Evolutionary conservation across 2,888 invertebrate species (phyloP).

Genomic region (Rhimphoctona megacephalus): DNA sequence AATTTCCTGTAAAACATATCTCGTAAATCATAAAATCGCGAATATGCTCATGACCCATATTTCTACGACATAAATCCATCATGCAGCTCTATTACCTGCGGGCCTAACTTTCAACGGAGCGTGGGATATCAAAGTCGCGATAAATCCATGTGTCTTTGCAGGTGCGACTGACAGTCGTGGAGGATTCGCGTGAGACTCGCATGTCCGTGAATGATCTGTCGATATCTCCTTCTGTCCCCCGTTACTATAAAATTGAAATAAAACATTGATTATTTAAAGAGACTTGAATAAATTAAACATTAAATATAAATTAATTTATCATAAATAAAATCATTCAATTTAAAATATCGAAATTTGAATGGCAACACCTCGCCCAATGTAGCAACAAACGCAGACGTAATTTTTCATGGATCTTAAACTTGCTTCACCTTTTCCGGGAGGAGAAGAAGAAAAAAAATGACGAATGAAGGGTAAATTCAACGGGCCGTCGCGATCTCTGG

Average conservation of each 20-base stretch:
- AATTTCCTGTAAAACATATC: no score
- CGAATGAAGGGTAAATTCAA: no score
- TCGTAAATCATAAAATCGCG: no score
- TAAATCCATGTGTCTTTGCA: slow-evolving; percentile 44
- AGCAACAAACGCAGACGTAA: no score
- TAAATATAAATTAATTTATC: neutral
- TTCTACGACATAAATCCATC: slow-evolving; percentile 20
- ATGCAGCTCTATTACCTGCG: slow-evolving; percentile 12
- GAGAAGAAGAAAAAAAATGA: no score
- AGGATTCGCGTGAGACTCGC: slow-evolving; percentile 34
- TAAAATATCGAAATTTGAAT: no score
- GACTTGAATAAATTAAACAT: neutral
- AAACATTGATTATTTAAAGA: neutral
- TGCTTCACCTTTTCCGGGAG: no score
- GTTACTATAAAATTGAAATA: neutral
- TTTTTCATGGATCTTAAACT: no score
- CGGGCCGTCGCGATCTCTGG: no score
- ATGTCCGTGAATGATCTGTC: slow-evolving; percentile 1
- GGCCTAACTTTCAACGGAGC: slow-evolving; percentile 11
- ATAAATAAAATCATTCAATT: no score
- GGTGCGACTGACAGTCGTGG: slow-evolving; percentile 37
- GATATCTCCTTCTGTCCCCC: neutral
- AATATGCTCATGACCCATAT: neutral
- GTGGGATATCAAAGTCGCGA: slow-evolving; percentile 6
- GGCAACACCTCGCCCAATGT: no score